A percentile compares a stretch with the other conserved stretches of the same genome.
These are phyloP conservation scores for Oryzias curvinotus DNA, from an alignment of 2,113 vertebrate species.

Conservation along the genomic window DNA sequence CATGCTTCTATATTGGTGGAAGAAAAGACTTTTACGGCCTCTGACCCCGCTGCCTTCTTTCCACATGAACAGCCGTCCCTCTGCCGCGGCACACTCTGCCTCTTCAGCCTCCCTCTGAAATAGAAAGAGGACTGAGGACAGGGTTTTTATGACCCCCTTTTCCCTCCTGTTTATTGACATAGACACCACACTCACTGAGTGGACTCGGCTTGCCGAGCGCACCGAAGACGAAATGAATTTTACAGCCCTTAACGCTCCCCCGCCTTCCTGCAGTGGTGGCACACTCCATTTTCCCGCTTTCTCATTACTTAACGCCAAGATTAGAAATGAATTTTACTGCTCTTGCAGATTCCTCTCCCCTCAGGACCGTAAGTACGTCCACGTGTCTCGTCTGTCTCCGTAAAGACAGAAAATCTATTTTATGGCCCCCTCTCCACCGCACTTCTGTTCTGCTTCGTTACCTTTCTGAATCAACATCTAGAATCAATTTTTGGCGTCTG, in stretches of 20 bases:
- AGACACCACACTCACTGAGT: slow-evolving; percentile 31
- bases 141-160: slow-evolving; percentile 64
- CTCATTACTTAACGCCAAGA: slow-evolving; percentile 70
- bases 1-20: slow-evolving; percentile 51
- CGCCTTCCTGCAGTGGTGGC: slow-evolving; percentile 21
- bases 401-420: slow-evolving; percentile 76
- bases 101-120: slow-evolving; percentile 32
- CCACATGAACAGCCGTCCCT: slow-evolving; percentile 57
- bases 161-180: slow-evolving; percentile 52
- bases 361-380: slow-evolving; percentile 36
- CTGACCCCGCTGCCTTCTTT: slow-evolving; percentile 57
- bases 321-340: slow-evolving; percentile 65
- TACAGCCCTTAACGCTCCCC: slow-evolving; percentile 34
- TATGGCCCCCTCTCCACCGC: slow-evolving; percentile 50
- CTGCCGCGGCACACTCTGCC: slow-evolving; percentile 54
- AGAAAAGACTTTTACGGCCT: slow-evolving; percentile 59
- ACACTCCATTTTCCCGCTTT: slow-evolving; percentile 39
- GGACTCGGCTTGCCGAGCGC: slow-evolving; percentile 54
- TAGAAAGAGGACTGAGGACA: slow-evolving; percentile 48
- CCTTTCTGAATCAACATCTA: slow-evolving; percentile 26
- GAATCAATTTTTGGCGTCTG: slow-evolving; percentile 59
- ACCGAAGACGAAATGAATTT: slow-evolving; percentile 55
- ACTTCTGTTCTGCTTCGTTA: slow-evolving; percentile 50
- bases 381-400: slow-evolving; percentile 54
- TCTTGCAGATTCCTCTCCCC: slow-evolving; percentile 20